Evolutionary conservation across 2,797 vertebrate genomes (phyloP).

Genomic region (Setipinna tenuifilis): DNA sequence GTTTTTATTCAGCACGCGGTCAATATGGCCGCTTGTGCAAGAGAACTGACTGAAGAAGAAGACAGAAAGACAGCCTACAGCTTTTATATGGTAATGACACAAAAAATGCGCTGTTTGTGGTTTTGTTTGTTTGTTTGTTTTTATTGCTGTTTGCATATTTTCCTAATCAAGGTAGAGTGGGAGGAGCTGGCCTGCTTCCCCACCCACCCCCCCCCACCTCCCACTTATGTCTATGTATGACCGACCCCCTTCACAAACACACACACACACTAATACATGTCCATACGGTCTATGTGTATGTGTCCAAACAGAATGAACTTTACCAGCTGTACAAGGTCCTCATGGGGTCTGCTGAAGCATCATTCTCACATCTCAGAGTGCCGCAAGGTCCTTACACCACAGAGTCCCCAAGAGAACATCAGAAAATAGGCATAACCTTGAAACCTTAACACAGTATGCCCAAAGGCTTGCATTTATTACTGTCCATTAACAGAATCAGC

Average conservation of each 20-base stretch:
- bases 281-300: background rate
- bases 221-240: slow-evolving; percentile 19
- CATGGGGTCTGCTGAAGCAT: background rate
- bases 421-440: background rate
- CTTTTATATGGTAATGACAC: slow-evolving; percentile 87
- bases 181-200: background rate
- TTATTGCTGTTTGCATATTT: background rate
- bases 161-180: background rate
- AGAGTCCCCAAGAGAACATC: background rate
- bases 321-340: slow-evolving; percentile 69
- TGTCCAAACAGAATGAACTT: slow-evolving; percentile 81
- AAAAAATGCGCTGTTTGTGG: slow-evolving; percentile 46
- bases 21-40: slow-evolving; percentile 86
- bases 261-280: slow-evolving; percentile 4
- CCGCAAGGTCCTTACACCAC: background rate
- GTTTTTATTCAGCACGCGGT: slow-evolving; percentile 95
- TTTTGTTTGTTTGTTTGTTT: slow-evolving; percentile 70
- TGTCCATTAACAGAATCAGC: background rate
- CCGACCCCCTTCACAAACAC: slow-evolving; percentile 33
- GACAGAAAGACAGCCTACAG: slow-evolving; percentile 86
- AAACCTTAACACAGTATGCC: background rate
- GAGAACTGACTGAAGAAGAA: slow-evolving; percentile 63
- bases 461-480: background rate
- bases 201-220: background rate
- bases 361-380: background rate